A percentile compares a stretch with the other conserved stretches of the same genome.
Evolutionary conservation across 2,888 invertebrate species (phyloP).

Genomic region (Monopis laevigella): DNA sequence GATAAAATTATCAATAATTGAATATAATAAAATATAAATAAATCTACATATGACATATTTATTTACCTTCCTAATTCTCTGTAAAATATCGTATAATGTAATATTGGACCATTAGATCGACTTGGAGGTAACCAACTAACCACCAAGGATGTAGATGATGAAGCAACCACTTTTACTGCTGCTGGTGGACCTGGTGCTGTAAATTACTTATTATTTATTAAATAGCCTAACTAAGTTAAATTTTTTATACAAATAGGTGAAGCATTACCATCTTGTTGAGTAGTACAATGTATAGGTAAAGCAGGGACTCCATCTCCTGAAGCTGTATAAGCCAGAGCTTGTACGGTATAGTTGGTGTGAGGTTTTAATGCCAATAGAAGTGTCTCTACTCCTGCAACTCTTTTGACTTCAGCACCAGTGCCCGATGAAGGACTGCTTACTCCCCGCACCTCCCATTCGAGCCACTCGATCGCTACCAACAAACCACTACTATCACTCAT

Average conservation of each 20-base stretch:
- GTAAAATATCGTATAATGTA: constrained; percentile 83
- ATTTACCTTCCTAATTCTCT: constrained; percentile 73
- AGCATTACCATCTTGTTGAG: constrained; percentile 80
- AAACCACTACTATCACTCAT: constrained; percentile 64
- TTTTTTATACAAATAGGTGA: neutral
- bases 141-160: constrained; percentile 83
- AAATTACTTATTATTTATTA: constrained; percentile 9
- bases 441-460: constrained; percentile 57
- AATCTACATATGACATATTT: neutral
- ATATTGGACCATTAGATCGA: constrained; percentile 82
- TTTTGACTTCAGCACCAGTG: constrained; percentile 75
- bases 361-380: constrained; percentile 82
- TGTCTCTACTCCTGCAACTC: constrained; percentile 81
- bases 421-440: constrained; percentile 31
- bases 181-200: constrained; percentile 86
- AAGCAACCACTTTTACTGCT: constrained; percentile 83
- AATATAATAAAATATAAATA: neutral
- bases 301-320: constrained; percentile 87
- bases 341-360: constrained; percentile 88
- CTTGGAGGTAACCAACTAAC: constrained; percentile 87
- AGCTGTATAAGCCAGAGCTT: constrained; percentile 84
- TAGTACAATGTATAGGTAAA: constrained; percentile 79
- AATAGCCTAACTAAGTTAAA: neutral
- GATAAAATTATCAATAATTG: neutral
- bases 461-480: constrained; percentile 61